Percentiles rank a stretch among this genome's conserved stretches.
These are phyloP conservation scores for Anomalospiza imberbis DNA, from an alignment of 2,797 vertebrate species.

Conservation along the genomic window DNA sequence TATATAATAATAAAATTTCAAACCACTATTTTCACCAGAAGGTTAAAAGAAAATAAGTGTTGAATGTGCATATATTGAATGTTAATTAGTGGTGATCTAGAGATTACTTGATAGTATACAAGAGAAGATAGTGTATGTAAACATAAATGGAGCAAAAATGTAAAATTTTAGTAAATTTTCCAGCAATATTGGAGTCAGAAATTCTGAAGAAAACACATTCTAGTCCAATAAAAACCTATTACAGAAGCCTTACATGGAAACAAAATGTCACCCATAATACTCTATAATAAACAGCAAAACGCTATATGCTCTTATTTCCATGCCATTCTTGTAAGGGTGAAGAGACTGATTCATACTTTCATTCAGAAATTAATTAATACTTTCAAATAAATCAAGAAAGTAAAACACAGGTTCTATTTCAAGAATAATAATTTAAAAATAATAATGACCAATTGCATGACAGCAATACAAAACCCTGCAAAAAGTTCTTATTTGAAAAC, in stretches of 20 bases:
- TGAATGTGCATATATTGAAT: neutral
- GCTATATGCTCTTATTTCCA: neutral
- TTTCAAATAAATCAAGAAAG: neutral
- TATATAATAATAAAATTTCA: neutral
- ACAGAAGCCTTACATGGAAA: neutral
- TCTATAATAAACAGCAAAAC: neutral
- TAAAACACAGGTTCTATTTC: neutral
- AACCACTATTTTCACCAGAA: neutral
- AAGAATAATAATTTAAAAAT: neutral
- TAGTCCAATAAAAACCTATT: neutral
- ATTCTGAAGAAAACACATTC: neutral
- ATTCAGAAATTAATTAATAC: neutral
- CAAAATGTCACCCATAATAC: neutral
- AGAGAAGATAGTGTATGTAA: neutral
- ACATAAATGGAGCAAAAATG: neutral
- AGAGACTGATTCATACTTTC: neutral
- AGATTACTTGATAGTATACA: neutral
- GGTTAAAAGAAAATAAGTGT: neutral
- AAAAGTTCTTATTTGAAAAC: neutral
- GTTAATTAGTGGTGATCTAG: neutral
- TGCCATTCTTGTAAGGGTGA: neutral
- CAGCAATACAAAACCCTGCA: neutral
- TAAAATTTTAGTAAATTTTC: neutral
- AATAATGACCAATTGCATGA: neutral
- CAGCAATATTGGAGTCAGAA: neutral